Conservation (phyloP, 2,113 vertebrate species). For the Dromiciops gliroides region DNA sequence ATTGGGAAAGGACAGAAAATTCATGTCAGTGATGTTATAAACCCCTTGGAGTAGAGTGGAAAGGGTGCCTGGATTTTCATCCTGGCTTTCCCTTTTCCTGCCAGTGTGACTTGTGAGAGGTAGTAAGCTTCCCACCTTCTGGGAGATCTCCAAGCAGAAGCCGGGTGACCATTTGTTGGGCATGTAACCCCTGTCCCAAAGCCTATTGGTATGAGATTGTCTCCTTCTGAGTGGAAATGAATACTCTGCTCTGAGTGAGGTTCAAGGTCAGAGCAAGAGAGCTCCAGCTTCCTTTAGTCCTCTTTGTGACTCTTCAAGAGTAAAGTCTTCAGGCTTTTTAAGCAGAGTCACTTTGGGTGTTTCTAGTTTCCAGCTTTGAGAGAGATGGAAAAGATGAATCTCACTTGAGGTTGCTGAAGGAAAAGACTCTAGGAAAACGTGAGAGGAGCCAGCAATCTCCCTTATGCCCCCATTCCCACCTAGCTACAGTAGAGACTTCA, state of each 20-base stretch:
- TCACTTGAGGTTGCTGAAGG: background rate
- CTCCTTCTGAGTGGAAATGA: background rate
- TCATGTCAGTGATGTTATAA: background rate
- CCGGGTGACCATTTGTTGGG: background rate
- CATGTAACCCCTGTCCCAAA: background rate
- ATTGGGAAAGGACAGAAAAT: background rate
- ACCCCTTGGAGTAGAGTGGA: background rate
- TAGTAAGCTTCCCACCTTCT: background rate
- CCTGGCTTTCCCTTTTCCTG: background rate
- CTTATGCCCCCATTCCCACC: background rate
- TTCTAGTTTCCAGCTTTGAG: background rate
- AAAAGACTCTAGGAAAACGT: background rate
- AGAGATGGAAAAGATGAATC: background rate
- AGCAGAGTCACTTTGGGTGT: background rate
- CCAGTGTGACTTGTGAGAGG: background rate
- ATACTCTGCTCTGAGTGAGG: background rate
- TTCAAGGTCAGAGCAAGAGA: background rate
- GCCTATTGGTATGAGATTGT: background rate
- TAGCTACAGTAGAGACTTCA: background rate
- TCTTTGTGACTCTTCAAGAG: background rate
- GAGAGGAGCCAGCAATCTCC: background rate
- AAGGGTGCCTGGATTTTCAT: background rate
- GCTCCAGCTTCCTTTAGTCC: background rate
- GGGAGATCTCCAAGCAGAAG: background rate
- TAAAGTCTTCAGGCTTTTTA: background rate